A percentile compares a stretch with the other conserved stretches of the same genome.
Evolutionary conservation across 53 echinoderm and acorn worm genomes (phyloP).

Genomic region (Stichopus horrens): DNA sequence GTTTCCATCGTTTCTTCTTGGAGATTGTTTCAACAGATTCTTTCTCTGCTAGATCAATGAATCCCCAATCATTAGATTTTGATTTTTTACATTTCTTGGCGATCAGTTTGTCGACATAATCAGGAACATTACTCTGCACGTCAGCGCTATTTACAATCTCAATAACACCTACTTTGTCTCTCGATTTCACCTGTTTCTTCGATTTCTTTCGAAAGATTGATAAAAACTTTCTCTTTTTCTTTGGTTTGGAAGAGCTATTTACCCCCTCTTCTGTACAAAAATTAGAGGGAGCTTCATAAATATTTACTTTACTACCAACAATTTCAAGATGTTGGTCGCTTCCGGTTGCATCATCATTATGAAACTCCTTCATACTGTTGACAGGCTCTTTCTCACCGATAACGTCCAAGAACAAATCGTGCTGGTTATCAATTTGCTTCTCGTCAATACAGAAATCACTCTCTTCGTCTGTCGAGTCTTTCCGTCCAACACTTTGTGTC

Average conservation of each 20-base stretch:
- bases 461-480: background rate
- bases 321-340: background rate
- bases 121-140: background rate
- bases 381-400: conserved; percentile 4
- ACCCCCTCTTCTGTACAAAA: background rate
- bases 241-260: background rate
- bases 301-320: conserved; percentile 12
- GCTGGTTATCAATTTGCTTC: background rate
- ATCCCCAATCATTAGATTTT: conserved; percentile 31
- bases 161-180: background rate
- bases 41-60: background rate
- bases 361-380: too few species aligned
- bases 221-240: background rate
- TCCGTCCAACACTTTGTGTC: background rate
- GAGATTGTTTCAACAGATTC: background rate
- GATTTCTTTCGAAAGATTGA: conserved; percentile 13
- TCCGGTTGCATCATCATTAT: background rate
- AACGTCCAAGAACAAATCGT: conserved; percentile 7
- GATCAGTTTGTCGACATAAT: conserved; percentile 20
- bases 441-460: too few species aligned
- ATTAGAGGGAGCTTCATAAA: background rate
- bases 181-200: background rate
- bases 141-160: background rate
- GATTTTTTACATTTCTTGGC: conserved; percentile 19
- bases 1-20: background rate